Conservation (phyloP, 2,113 vertebrate species). For the Eublepharis macularius region DNA sequence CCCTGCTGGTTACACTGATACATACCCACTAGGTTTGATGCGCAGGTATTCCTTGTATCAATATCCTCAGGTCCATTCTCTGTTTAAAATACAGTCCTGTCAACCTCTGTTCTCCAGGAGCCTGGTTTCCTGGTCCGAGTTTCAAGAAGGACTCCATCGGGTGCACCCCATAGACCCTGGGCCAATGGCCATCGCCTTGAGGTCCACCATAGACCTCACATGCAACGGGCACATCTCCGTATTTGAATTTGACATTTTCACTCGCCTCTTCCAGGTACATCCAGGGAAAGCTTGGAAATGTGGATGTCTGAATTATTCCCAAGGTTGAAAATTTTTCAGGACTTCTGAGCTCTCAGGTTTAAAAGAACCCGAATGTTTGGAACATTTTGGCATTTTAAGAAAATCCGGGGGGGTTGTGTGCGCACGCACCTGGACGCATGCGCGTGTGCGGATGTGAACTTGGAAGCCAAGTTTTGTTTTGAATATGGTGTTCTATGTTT, state of each 20-base stretch:
- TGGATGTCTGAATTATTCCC: no score
- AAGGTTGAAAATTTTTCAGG: neutral
- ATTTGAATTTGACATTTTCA: slow-evolving; percentile 93
- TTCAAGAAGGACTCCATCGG: slow-evolving; percentile 72
- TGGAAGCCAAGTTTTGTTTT: neutral
- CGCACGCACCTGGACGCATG: no score
- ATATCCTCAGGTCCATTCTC: neutral
- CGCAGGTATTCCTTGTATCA: neutral
- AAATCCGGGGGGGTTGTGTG: no score
- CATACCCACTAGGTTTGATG: neutral
- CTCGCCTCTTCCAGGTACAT: slow-evolving; percentile 89
- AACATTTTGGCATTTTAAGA: neutral
- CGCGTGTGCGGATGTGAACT: neutral
- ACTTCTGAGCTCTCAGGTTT: neutral
- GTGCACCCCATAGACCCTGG: slow-evolving; percentile 79
- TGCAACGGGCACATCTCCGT: slow-evolving; percentile 85
- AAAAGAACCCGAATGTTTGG: neutral
- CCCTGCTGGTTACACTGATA: no score
- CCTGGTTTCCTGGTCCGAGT: slow-evolving; percentile 81
- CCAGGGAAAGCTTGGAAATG: slow-evolving; percentile 46
- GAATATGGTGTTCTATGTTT: neutral
- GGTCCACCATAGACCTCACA: slow-evolving; percentile 87
- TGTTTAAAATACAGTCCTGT: neutral
- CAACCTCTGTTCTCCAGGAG: slow-evolving; percentile 70
- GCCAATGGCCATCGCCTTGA: slow-evolving; percentile 80